phyloP scores from a whole-genome alignment of 2,113 vertebrate genomes.

The Stegostoma tigrinum region DNA sequence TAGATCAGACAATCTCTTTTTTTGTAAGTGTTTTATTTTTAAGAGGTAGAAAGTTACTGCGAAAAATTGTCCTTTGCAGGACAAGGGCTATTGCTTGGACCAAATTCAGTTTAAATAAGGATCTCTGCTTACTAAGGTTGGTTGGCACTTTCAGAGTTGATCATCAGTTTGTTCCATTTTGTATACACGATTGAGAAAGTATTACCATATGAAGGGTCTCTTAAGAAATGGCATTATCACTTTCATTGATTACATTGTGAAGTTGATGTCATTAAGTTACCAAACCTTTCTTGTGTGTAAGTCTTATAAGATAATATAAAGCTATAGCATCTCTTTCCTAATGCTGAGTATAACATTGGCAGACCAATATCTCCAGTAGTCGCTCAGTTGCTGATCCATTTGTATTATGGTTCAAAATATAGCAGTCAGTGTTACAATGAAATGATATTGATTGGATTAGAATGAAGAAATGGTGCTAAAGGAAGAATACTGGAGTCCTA shows the following conservation, averaged over 20 bases:
- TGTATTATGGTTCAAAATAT: not conserved
- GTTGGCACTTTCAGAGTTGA: not conserved
- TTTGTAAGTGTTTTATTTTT: constrained; percentile 18
- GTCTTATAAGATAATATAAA: not conserved
- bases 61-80: constrained; percentile 17
- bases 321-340: not conserved
- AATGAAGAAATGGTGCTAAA: not conserved
- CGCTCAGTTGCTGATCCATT: not conserved
- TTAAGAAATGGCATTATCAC: constrained; percentile 1
- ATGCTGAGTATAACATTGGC: not conserved
- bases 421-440: not conserved
- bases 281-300: not conserved
- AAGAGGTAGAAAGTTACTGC: constrained; percentile 4
- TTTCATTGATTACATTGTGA: not conserved
- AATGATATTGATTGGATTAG: not conserved
- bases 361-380: not conserved
- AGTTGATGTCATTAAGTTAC: not conserved
- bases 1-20: constrained; percentile 36
- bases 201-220: constrained; percentile 21
- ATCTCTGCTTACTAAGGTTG: not conserved
- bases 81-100: constrained; percentile 35
- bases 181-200: not conserved
- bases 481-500: constrained; percentile 16
- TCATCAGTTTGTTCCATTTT: constrained; percentile 18
- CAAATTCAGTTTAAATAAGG: constrained; percentile 9